phyloP scores from a whole-genome alignment of 2,888 invertebrate species.

The Drosophila borborema region DNA sequence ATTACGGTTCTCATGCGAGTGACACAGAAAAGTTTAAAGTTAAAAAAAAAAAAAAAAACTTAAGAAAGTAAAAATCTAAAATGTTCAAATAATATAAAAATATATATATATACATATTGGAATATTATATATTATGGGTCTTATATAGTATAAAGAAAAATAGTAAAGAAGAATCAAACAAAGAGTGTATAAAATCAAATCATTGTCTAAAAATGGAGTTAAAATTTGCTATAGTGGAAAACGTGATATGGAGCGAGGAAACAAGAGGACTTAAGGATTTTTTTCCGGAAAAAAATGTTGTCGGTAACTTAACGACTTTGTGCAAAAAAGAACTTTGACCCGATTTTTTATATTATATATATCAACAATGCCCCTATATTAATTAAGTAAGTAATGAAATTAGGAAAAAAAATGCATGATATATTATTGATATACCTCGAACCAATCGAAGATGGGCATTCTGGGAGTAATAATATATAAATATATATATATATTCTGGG shows the following conservation, averaged over 20 bases:
- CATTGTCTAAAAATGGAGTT: not conserved
- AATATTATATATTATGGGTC: not conserved
- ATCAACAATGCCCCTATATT: not conserved
- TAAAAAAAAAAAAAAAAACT: too few relatives aligned
- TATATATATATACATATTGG: not conserved
- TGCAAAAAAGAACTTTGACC: not conserved
- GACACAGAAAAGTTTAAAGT: slow-evolving; percentile 13
- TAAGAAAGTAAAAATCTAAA: too few relatives aligned
- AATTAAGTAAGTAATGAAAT: not conserved
- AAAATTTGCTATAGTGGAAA: not conserved
- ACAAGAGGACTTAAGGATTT: slow-evolving; percentile 23
- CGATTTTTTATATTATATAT: not conserved
- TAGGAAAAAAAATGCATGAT: not conserved
- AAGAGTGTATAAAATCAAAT: not conserved
- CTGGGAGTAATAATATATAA: too few relatives aligned
- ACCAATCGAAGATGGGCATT: not conserved
- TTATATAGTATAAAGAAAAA: not conserved
- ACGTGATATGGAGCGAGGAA: slow-evolving; percentile 11
- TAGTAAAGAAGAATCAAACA: not conserved
- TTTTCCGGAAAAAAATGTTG: slow-evolving; percentile 19
- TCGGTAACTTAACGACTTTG: slow-evolving; percentile 7
- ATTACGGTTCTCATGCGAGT: slow-evolving; percentile 43
- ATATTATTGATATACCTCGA: not conserved
- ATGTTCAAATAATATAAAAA: too few relatives aligned
- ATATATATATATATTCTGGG: too few relatives aligned